Evolutionary conservation across 92 coral and sea anemone species (phyloP).

Genomic region (Porites divaricata): DNA sequence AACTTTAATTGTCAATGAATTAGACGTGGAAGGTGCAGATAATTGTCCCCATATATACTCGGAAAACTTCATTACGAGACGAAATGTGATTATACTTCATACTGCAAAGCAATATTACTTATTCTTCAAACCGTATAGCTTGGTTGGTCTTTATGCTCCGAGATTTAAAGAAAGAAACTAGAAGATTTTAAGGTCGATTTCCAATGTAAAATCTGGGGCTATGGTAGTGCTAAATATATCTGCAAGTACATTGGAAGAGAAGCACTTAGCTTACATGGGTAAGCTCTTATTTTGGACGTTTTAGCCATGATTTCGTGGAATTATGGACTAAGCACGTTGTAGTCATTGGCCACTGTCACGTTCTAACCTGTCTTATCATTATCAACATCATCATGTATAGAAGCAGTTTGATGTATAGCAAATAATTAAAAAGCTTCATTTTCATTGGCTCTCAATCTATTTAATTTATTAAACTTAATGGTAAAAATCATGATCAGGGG

Average conservation of each 20-base stretch:
- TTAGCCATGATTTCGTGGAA: slow-evolving; percentile 3
- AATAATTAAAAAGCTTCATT: background rate
- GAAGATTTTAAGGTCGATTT: background rate
- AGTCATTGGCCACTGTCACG: background rate
- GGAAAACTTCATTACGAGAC: too few species aligned
- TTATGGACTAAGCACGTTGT: background rate
- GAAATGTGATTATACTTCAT: too few species aligned
- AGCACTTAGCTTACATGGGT: background rate
- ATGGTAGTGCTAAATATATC: too few species aligned
- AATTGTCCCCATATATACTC: too few species aligned
- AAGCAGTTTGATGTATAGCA: background rate
- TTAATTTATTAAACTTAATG: too few species aligned
- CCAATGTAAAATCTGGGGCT: background rate
- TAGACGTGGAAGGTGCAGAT: background rate
- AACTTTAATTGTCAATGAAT: background rate
- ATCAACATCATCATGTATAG: background rate
- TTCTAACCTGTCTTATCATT: background rate
- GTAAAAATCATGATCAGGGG: too few species aligned
- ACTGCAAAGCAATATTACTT: background rate
- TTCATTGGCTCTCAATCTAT: background rate
- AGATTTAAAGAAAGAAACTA: too few species aligned
- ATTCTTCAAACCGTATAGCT: background rate
- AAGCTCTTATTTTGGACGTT: too few species aligned
- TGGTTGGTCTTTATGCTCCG: too few species aligned
- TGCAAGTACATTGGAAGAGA: background rate